Percentiles rank a stretch among this genome's conserved stretches.
Conservation (phyloP, 2,113 vertebrate genomes). For the Cyanistes caeruleus region DNA sequence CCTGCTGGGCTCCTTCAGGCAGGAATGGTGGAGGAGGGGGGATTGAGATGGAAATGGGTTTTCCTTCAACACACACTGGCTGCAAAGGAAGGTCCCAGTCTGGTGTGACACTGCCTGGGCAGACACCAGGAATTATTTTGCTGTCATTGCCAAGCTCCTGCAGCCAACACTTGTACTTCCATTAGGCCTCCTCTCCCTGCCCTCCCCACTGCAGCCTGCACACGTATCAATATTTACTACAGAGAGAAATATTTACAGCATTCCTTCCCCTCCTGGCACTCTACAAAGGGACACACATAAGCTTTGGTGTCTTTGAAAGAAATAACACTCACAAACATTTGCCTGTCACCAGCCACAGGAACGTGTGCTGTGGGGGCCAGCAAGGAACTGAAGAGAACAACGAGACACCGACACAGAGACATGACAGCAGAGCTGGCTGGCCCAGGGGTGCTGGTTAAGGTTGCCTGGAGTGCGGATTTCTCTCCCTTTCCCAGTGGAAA, state of each 20-base stretch:
- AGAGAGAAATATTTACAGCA: slow-evolving; percentile 62
- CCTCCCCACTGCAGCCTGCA: slow-evolving; percentile 42
- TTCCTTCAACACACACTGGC: not conserved
- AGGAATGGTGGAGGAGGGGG: not conserved
- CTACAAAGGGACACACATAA: slow-evolving; percentile 44
- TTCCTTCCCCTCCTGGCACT: slow-evolving; percentile 62
- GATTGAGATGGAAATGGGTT: slow-evolving; percentile 1
- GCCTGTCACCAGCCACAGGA: slow-evolving; percentile 18
- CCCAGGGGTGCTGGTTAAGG: not conserved
- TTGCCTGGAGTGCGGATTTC: not conserved
- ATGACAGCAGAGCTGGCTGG: not conserved
- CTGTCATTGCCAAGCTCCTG: not conserved
- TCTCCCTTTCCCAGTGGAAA: not conserved
- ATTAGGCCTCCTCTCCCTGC: not conserved
- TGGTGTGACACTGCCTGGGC: not conserved
- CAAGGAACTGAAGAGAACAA: not conserved
- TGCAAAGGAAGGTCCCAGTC: not conserved
- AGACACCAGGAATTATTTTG: not conserved
- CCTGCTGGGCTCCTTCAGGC: not conserved
- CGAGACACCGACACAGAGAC: slow-evolving; percentile 25
- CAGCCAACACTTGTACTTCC: not conserved
- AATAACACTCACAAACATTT: slow-evolving; percentile 52
- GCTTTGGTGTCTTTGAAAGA: slow-evolving; percentile 71
- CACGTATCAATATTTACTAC: slow-evolving; percentile 23
- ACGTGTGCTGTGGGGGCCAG: not conserved